Evolutionary conservation across 2,888 invertebrate genomes (phyloP).

Genomic region (Drosophila flavopinicola): DNA sequence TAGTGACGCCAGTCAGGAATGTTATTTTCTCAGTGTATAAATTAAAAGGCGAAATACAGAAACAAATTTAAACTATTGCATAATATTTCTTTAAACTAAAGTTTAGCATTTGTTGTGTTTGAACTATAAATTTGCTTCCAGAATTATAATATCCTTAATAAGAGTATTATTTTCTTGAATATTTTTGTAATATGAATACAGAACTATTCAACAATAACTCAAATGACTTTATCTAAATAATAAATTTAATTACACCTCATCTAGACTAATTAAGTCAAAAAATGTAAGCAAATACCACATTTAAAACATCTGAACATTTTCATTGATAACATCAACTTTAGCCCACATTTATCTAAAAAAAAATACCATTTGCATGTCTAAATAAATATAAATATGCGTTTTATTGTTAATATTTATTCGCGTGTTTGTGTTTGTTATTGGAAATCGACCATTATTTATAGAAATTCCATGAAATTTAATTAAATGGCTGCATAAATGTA

Average conservation of each 20-base stretch:
- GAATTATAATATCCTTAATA: no score
- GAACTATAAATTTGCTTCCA: no score
- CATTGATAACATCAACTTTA: background rate
- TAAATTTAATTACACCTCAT: no score
- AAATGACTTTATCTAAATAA: no score
- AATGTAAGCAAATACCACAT: background rate
- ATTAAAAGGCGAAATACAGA: no score
- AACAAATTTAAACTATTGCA: background rate
- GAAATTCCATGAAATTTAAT: conserved; percentile 40
- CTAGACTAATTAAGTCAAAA: no score
- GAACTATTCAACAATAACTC: no score
- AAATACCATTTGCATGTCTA: background rate
- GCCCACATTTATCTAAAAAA: background rate
- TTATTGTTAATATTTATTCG: background rate
- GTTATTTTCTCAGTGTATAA: no score
- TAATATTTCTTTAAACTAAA: no score
- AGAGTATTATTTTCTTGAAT: no score
- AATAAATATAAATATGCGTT: background rate
- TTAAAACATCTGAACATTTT: background rate
- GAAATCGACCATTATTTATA: conserved; percentile 25
- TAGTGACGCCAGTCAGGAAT: conserved; percentile 4
- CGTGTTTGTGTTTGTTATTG: background rate
- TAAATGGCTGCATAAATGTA: conserved; percentile 19
- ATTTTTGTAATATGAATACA: no score
- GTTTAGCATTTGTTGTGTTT: no score